Evolutionary conservation across 2,113 vertebrate genomes (phyloP), one percentile per base, ranked within the genome.

Genomic region (Entosphenus tridentatus): DNA sequence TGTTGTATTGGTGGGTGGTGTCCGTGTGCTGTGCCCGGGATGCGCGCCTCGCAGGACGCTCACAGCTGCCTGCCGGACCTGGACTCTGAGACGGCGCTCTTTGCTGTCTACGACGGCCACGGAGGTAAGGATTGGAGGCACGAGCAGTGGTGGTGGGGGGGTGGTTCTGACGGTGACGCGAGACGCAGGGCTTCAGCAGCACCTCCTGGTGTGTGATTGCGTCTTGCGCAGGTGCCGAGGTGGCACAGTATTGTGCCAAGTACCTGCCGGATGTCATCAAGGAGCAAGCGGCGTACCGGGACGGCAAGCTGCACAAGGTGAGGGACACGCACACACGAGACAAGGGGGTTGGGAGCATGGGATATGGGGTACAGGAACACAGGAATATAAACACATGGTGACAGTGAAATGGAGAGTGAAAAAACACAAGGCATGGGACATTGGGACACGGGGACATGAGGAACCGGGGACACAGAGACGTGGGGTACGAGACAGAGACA

Each of bases 181-280:
- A 12, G 72, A 14, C 70, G 6, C 12, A 10, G 54, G 9, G 68
- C 18, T 11, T 17, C 18, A 57, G 67, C 13, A 39, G 39, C 39
- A 39, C 39, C 39, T 6, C 4, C 17, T 54, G 18, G 9, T 2
- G n/a, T 17, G 70, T 73, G 16, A 55, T 69, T 74, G 57, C 18
- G 72, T 71, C 56, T 69, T 55, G 81, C 78, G 70, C 75, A 98
- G 93, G 93, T 73, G 93, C 96, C 76, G 93, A 98, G 73, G 93
- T 98, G 73, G 93, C 93, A 12, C 78, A 96, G 18, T 98, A 95
- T 74, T 96, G 93, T 83, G 92, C 93, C 75, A 98, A 96, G 81
- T 95, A 98, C 70, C 86, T 98, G 69, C 92, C 93, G 67, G 86
- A 88, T 65, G 85, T 95, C 72, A 96, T 98, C 77, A 96, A 93